These are phyloP conservation scores for Cossypha caffra DNA, from an alignment of 2,797 vertebrate genomes.

Conservation along the genomic window DNA sequence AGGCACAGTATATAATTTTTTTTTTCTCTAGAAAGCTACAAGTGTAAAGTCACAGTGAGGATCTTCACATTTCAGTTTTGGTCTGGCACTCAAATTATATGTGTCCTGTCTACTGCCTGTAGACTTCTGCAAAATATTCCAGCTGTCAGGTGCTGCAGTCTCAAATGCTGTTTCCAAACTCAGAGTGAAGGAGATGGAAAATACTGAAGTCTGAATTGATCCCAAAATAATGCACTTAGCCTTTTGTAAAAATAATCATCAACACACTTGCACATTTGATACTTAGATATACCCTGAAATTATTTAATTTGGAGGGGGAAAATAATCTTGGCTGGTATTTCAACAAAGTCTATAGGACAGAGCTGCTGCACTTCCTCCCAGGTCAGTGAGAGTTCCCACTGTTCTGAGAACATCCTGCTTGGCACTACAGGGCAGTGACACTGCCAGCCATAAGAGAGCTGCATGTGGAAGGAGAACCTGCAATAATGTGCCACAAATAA, in stretches of 20 bases:
- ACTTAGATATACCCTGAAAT: background rate
- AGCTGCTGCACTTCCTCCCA: background rate
- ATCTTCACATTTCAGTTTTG: slow-evolving; percentile 42
- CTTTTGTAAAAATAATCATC: background rate
- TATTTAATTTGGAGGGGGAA: background rate
- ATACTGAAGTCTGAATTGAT: background rate
- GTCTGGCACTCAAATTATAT: slow-evolving; percentile 18
- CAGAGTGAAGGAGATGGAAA: background rate
- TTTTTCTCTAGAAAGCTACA: slow-evolving; percentile 34
- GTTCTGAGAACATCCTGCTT: background rate
- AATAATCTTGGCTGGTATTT: background rate
- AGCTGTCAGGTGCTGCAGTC: background rate
- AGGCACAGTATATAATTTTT: slow-evolving; percentile 52
- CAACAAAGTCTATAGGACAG: background rate
- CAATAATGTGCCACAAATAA: background rate
- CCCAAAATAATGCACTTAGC: background rate
- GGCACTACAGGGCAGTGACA: background rate
- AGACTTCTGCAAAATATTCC: background rate
- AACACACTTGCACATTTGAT: background rate
- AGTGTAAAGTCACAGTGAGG: slow-evolving; percentile 70
- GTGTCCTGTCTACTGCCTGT: background rate
- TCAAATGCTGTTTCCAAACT: background rate
- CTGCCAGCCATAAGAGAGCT: background rate
- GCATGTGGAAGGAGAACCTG: background rate
- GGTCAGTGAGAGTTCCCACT: background rate